Base-by-base conservation (phyloP, 2,113 vertebrate species). In the Myotis brandtii region DNA sequence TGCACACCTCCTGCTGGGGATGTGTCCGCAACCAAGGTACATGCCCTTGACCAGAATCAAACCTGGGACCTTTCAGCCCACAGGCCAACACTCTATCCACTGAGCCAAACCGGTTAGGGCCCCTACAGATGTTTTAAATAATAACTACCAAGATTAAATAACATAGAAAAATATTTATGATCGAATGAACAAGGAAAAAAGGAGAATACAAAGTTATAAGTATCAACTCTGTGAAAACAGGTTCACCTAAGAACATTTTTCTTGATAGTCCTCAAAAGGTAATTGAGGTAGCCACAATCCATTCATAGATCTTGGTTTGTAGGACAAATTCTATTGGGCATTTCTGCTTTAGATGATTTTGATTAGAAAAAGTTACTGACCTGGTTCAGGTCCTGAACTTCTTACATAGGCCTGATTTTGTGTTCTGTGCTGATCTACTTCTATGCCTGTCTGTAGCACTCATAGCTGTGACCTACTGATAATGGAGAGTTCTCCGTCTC, bases 101-200 rank as follows among this genome's bases (percentile, higher is more conserved):
- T 46, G 46, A 46, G 46, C 46, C 46, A 46, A 46, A 46, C 46
- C 10, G 2, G 10, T 46, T 11, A 46, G 46, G 46, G 46, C 9
- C 46, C 46, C 9, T 9, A 46, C 46, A 46, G 46, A 46, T 46
- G 46, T 46, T 46, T 46, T 37, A 48, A 93, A 73, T 18, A 17
- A 25, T 82, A 94, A 77, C 64, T 46, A 69, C 43, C n/a, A 81
- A 87, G 48, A 77, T 92, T 93, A 85, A 88, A 88, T 16, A 94
- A 34, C 67, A n/a, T 11, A 9, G 27, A 88, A 95, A 96, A 32
- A 69, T 14, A 43, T 75, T 91, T 95, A 67, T 79, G 40, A 96
- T 77, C 67, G 13, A 86, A n/a, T 8, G 3, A 96, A 48, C 67
- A 66, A 84, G 73, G 62, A 1, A 67, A 69, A 66, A 89, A 85